Evolutionary conservation across 1,140 invertebrate genomes (phyloP), one percentile per base, ranked within the genome.

Genomic region (Bathynomus jamesi): DNA sequence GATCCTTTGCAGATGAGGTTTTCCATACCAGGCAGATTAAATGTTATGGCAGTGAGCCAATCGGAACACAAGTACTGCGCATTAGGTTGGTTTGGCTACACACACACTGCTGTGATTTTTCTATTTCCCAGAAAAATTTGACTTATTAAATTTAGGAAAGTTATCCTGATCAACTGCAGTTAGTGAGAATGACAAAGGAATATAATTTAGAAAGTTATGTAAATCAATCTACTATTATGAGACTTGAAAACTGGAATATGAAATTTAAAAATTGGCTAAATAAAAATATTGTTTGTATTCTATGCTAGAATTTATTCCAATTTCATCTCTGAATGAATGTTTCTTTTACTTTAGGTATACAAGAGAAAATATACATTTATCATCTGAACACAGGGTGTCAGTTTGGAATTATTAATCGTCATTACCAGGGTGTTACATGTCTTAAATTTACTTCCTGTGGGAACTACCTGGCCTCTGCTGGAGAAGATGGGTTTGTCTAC

Each of bases 401-500:
- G 13, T 61, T 74, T 62, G 72, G 72, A 24, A 61, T 74, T 46
- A 53, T 53, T 10, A 67, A n/a, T 13, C 40, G 72, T 21, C 72
- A 74, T 28, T 74, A 74, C 27, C 72, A 74, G 30, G 67, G 65
- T 40, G 46, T 74, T 5, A 74, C 72, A 4, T 63, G 60, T 10
- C 21, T 74, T 1, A 46, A 60, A 28, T 74, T 74, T 25, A 70
- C 72, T 62, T 65, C 72, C 4, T 74, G 72, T 74, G 72, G 72
- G 21, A 74, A 74, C 31, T 74, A 70, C 25, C 70, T 74, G 65
- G 72, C 68, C 8, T 74, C 72, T 30, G 68, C 63, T 17, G 72
- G 72, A 28, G 72, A 74, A 53, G 72, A 74, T 32, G 72, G 72
- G 3, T 74, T 74, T 74, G 68, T 74, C 10, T 74, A 74, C 25